Base-by-base conservation (phyloP, 2,888 invertebrate genomes). In the Nycteola revayana region DNA sequence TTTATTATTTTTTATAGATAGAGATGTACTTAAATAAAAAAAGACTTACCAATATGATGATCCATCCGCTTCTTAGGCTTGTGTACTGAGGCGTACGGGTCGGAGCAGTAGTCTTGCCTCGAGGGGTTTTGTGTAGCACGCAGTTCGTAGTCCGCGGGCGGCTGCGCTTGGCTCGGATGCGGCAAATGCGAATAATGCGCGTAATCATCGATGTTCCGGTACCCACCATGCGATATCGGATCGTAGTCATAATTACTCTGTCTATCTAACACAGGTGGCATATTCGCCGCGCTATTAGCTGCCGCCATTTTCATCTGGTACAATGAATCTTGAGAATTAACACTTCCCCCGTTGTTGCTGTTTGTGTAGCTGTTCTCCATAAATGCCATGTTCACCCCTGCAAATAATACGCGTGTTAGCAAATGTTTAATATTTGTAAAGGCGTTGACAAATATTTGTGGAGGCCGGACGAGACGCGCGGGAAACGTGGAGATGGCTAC, bases 271-370 rank as follows among this genome's bases (percentile, higher is more conserved):
- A 91, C 90, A 10, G 77, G 62, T 1, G 71, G 66, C 56, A 79
- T 66, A 67, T 92, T 92, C 32, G 92, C 92, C 32, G 92, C 92
- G 54, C 92, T 92, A 61, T 92, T 93, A 1, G 90, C 91, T n/a
- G 94, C 94, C 0, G 94, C 94, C 92, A 94, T 94, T 84, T 97
- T 97, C 92, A 96, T 94, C 84, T 96, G 96, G 97, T 97, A 96
- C 65, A 97, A 85, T 22, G 97, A 97, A 78, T 97, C 96, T 80
- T 97, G 97, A 2, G 96, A 97, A 87, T 97, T 96, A 37, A 97
- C 96, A 62, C 96, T 96, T 54, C 97, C 97, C n/a, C 96, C 96
- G 78, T 96, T 96, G 88, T 96, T 96, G 41, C 96, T 96, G 77
- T 96, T 96, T 40, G 96, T 95, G 83, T 96, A 96, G 77, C 95